Evolutionary conservation across 2,113 vertebrate species (phyloP), one percentile per base, ranked within the genome.

Genomic region (Carettochelys insculpta): DNA sequence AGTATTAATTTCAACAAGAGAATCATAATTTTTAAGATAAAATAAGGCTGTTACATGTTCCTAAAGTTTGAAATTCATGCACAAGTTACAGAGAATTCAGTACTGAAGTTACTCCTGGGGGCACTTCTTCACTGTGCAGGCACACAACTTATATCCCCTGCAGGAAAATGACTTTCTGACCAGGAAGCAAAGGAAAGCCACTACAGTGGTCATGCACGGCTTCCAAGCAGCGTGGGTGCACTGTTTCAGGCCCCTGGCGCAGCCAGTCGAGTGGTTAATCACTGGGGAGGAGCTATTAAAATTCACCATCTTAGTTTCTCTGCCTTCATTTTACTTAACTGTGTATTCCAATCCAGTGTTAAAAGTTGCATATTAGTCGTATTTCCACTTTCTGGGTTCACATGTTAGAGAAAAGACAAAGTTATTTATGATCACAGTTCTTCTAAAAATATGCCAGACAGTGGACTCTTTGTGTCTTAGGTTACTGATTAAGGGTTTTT

Each of bases 241-340:
- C 48, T 50, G 48, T 50, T 50, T 50, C 48, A 14, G 48, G 48
- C 14, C 48, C 14, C 48, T 50, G 48, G 14, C 11, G 48, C 48
- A 50, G 48, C 48, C 48, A 50, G 48, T 14, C 6, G 14, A 50
- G 48, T 13, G 14, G 48, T 50, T 12, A 50, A 50, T 50, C 48
- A 50, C 48, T 50, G 48, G 14, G 48, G 48, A 50, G 48, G 14
- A n/a, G n/a, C 43, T 68, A 38, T 75, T 75, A 4, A 51, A 58
- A 8, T 52, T 41, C 50, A 48, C 8, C 0, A 0, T 5, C n/a
- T 19, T 45, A 29, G 71, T 45, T 16, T 14, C 0, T 1, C 31
- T 27, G 77, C 54, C 56, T 50, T 34, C 22, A 71, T 12, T 4
- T 9, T 3, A 2, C 29, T 34, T 12, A 20, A 16, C 22, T 19